Base-by-base conservation (phyloP, 2,888 invertebrate genomes). In the Rhodophaea formosa region DNA sequence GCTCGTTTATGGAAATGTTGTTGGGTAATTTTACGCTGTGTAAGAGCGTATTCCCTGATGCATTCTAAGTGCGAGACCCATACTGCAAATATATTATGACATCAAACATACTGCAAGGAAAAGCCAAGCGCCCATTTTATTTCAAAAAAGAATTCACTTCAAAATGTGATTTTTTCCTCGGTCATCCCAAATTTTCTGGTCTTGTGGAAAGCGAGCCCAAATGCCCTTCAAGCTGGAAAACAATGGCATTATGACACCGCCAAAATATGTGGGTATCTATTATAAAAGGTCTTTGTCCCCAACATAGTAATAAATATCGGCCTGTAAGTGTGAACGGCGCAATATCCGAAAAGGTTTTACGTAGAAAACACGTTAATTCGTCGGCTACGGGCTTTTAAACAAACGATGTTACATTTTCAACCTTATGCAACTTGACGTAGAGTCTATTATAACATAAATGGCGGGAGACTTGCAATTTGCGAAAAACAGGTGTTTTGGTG, bases 311-410 rank as follows among this genome's bases (percentile, higher is more conserved):
- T 55, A 55, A 55, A 55, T 46, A 55, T 16, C 30, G 54, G 51
- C 51, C 35, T 51, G 45, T 35, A 55, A 55, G 60, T 57, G 62
- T 57, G 63, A 62, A 59, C 63, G 59, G 53, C 53, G 60, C 60
- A 64, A 65, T 66, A 67, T 66, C 67, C 67, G 64, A 61, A 59
- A 59, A 64, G 60, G 59, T 62, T 61, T 58, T 59, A 54, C 58
- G 56, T 54, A 51, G 60, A 61, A 63, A 62, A 62, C 59, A 63
- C 57, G 63, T 62, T 63, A 60, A 61, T 63, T 64, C 45, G 44
- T 16, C 29, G 54, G 30, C 54, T 44, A 35, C 14, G 29, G 45
- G 54, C 54, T 55, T 55, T 55, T 55, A 55, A 35, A 45, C 45
- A 32, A 55, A 55, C 45, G n/a, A 45, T 15, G 32, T 35, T 55